phyloP scores from a whole-genome alignment of 2,797 vertebrate genomes.

The Vireo griseus region DNA sequence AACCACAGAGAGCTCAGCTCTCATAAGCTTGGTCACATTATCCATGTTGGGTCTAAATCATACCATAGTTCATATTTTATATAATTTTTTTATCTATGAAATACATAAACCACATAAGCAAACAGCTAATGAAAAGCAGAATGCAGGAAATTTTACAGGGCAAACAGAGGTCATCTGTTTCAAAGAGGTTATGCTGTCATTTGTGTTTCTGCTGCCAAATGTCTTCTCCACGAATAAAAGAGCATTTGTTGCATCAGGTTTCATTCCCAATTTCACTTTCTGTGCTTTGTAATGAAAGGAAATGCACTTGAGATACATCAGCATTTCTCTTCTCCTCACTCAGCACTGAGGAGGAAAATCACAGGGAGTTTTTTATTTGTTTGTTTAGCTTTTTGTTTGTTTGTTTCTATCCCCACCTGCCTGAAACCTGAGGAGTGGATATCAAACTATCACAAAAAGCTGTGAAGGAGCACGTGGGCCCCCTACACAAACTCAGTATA shows the following conservation, averaged over 20 bases:
- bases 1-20: not conserved
- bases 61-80: not conserved
- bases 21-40: not conserved
- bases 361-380: rapidly evolving
- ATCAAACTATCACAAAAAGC: not conserved
- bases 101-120: not conserved
- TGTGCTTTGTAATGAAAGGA: not conserved
- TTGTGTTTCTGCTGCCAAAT: not conserved
- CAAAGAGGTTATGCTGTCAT: not conserved
- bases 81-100: not conserved
- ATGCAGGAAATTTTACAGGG: not conserved
- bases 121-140: slow-evolving; percentile 13
- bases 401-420: not conserved
- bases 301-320: not conserved
- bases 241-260: not conserved
- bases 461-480: not conserved
- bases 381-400: not conserved
- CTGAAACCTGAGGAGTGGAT: not conserved
- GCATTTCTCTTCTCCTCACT: not conserved
- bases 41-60: not conserved
- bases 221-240: not conserved
- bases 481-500: rapidly evolving
- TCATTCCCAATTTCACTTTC: not conserved
- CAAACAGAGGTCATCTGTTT: not conserved
- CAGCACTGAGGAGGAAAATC: not conserved